Percentiles rank a stretch among this genome's conserved stretches.
phyloP scores from a whole-genome alignment of 1,140 invertebrate genomes.

The Heliothis virescens region DNA sequence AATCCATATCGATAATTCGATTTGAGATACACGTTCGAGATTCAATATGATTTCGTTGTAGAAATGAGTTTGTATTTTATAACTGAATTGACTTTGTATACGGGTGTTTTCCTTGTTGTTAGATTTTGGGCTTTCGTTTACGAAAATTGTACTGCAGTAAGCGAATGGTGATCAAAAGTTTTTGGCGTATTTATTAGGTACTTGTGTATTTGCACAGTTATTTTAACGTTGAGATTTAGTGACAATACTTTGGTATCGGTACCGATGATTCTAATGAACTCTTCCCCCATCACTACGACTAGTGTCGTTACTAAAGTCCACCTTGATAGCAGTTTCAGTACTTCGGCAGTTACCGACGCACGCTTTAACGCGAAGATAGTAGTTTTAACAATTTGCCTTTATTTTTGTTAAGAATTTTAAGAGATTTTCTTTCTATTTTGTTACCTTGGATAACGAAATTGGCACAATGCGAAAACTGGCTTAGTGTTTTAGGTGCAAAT shows the following conservation, averaged over 20 bases:
- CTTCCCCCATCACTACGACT: constrained; percentile 56
- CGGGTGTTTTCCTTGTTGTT: neutral
- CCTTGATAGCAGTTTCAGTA: constrained; percentile 77
- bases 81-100: constrained; percentile 7
- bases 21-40: constrained; percentile 22
- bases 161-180: too few species aligned
- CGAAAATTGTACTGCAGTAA: too few species aligned
- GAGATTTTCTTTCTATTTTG: constrained; percentile 2
- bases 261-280: neutral
- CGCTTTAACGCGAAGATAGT: constrained; percentile 40
- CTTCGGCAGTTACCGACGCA: constrained; percentile 26
- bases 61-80: constrained; percentile 31
- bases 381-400: constrained; percentile 35
- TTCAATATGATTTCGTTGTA: constrained; percentile 22
- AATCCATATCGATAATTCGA: constrained; percentile 41
- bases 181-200: too few species aligned
- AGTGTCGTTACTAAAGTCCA: constrained; percentile 68
- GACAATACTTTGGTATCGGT: neutral
- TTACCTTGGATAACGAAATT: neutral
- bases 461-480: neutral
- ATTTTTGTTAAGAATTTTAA: constrained; percentile 37
- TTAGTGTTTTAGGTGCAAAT: neutral
- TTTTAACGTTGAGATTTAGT: too few species aligned
- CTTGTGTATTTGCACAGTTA: too few species aligned
- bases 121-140: neutral